Evolutionary conservation across 2,888 invertebrate species (phyloP).

Genomic region (Catotricha subobsoleta): DNA sequence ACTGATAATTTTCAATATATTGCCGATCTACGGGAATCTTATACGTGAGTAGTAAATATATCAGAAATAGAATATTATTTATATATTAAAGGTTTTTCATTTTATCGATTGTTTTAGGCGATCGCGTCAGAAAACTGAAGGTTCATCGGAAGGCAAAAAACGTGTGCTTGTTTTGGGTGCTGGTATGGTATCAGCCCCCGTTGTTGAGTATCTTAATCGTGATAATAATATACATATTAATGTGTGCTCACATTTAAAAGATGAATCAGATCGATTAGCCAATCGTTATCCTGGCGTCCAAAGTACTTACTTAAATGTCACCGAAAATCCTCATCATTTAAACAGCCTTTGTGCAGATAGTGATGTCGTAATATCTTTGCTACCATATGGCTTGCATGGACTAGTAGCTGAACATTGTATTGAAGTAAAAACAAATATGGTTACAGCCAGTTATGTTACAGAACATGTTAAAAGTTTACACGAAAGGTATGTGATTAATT

Average conservation of each 20-base stretch:
- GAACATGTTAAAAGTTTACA: conserved; percentile 67
- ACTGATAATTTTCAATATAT: conserved; percentile 93
- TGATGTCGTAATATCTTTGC: conserved; percentile 66
- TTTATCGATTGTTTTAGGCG: conserved; percentile 27
- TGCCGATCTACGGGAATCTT: conserved; percentile 58
- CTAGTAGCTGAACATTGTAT: conserved; percentile 75
- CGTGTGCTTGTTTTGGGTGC: conserved; percentile 84
- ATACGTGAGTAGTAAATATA: conserved; percentile 30
- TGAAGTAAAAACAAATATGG: conserved; percentile 71
- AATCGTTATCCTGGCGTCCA: conserved; percentile 57
- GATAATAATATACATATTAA: conserved; percentile 67
- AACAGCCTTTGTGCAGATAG: conserved; percentile 47
- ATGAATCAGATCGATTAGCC: conserved; percentile 74
- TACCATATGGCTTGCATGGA: conserved; percentile 83
- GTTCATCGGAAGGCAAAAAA: conserved; percentile 37
- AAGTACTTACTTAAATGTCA: conserved; percentile 66
- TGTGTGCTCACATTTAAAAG: conserved; percentile 71
- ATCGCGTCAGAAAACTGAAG: conserved; percentile 54
- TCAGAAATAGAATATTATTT: not conserved
- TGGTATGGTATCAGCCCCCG: conserved; percentile 83
- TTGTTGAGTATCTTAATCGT: conserved; percentile 83
- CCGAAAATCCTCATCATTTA: conserved; percentile 46
- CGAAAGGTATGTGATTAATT: conserved; percentile 21
- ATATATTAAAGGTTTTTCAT: not conserved
- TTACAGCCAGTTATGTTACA: conserved; percentile 89